Evolutionary conservation across 2,888 invertebrate genomes (phyloP).

Genomic region (Epinotia bilunana): DNA sequence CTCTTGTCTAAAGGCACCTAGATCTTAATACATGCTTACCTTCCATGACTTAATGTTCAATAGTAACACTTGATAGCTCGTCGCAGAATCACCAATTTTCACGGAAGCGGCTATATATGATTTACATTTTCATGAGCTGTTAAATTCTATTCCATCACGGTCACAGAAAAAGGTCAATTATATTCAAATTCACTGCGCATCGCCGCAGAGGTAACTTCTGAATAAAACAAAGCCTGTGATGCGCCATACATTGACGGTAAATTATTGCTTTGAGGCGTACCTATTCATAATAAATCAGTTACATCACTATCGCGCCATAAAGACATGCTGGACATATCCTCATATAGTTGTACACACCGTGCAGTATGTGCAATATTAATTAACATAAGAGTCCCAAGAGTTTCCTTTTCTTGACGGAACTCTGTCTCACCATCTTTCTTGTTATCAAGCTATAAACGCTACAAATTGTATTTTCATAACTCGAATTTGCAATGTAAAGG

Average conservation of each 20-base stretch:
- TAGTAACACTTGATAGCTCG: too few species aligned
- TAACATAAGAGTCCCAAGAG: too few species aligned
- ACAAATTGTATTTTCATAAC: not conserved
- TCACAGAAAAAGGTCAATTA: conserved; percentile 1
- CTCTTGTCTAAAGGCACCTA: too few species aligned
- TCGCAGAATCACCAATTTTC: too few species aligned
- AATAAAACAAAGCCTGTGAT: conserved; percentile 28
- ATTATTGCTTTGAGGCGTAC: conserved; percentile 23
- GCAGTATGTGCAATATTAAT: too few species aligned
- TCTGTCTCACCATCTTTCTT: not conserved
- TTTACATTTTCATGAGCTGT: not conserved
- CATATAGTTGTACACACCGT: not conserved
- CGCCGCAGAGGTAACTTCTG: conserved; percentile 19
- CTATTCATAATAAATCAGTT: conserved; percentile 28
- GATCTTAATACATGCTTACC: too few species aligned
- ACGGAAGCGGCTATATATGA: not conserved
- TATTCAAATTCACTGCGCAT: conserved; percentile 16
- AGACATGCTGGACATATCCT: not conserved
- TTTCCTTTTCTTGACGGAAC: not conserved
- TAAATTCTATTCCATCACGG: not conserved
- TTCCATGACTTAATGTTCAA: too few species aligned
- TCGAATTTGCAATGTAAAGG: not conserved
- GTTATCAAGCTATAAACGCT: not conserved
- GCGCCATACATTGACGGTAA: conserved; percentile 24
- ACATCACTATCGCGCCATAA: not conserved